Evolutionary conservation across 64 coral and sea anemone genomes (phyloP).

Genomic region (Montipora foliosa): DNA sequence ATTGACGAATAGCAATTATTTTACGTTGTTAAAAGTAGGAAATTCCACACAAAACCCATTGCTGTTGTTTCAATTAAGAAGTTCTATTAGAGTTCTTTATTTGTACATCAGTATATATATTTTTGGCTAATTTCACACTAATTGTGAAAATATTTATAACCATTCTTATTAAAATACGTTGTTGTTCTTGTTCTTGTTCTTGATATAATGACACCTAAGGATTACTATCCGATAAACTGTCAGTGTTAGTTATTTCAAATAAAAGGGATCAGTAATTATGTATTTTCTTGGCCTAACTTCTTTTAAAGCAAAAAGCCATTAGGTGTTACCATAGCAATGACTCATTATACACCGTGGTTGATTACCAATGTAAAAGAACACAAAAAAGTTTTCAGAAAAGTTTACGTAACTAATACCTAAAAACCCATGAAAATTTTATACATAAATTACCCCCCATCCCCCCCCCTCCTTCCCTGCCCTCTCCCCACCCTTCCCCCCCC

Average conservation of each 20-base stretch:
- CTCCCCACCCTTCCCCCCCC: no score
- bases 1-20: constrained; percentile 6
- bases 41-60: constrained; percentile 10
- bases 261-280: not conserved
- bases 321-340: no score
- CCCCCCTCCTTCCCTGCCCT: no score
- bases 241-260: not conserved
- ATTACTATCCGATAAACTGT: not conserved
- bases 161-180: constrained; percentile 1
- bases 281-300: not conserved
- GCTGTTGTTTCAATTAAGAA: not conserved
- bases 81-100: not conserved
- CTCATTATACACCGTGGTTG: no score
- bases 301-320: not conserved
- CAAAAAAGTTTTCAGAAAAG: not conserved
- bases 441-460: no score
- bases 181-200: constrained; percentile 23
- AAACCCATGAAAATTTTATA: no score
- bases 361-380: no score
- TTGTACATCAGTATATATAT: not conserved
- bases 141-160: not conserved
- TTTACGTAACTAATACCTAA: no score
- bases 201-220: constrained; percentile 2
- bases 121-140: not conserved
- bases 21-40: not conserved